These are phyloP conservation scores for Rhagoletis zephyria DNA, from an alignment of 1,140 invertebrate species.

Conservation along the genomic window DNA sequence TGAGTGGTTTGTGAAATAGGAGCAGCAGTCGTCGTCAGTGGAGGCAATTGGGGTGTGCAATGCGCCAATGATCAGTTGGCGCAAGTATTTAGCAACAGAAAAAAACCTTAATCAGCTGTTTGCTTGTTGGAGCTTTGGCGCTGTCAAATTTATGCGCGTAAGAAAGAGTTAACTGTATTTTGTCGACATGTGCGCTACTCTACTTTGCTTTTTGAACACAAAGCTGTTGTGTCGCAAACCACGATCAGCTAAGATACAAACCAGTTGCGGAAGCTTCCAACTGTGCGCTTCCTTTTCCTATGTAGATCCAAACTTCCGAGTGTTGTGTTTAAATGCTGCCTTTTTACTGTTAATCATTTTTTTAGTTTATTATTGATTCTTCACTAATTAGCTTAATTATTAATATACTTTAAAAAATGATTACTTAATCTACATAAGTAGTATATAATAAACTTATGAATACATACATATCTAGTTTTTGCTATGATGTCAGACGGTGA, in stretches of 20 bases:
- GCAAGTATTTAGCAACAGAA: neutral
- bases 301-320: neutral
- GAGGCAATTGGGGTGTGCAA: neutral
- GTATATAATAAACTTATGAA: neutral
- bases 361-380: neutral
- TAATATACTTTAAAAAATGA: too few relatives aligned
- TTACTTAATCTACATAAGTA: too few relatives aligned
- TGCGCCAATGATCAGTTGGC: neutral
- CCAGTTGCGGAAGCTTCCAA: neutral
- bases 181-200: neutral
- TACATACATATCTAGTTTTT: neutral
- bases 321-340: neutral
- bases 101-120: neutral
- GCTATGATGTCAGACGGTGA: conserved; percentile 53
- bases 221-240: neutral
- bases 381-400: too few relatives aligned
- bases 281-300: neutral
- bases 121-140: neutral
- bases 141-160: neutral
- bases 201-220: neutral
- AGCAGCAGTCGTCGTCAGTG: neutral
- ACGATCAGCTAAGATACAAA: neutral
- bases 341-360: neutral
- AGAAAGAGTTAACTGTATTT: conserved; percentile 8
- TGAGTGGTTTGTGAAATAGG: neutral